Percentiles rank a stretch among this genome's conserved stretches.
phyloP scores from a whole-genome alignment of 2,113 vertebrate genomes.

The Mola mola region DNA sequence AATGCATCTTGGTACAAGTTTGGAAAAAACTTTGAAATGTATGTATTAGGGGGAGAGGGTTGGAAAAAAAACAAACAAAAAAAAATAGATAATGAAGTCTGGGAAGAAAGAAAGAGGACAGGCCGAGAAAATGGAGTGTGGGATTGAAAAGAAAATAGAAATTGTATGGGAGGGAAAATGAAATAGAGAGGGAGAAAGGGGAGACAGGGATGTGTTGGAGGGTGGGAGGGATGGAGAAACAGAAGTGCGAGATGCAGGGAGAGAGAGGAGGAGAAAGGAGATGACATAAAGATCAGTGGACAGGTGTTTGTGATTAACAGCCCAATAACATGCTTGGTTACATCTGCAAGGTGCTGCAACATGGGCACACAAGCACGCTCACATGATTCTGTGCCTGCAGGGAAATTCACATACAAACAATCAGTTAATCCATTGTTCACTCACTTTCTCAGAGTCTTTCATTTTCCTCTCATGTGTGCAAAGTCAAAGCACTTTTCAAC shows the following conservation, averaged over 20 bases:
- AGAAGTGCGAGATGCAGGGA: neutral
- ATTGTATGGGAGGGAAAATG: conserved; percentile 31
- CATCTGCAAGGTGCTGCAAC: neutral
- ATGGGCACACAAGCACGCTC: neutral
- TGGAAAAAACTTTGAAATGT: conserved; percentile 30
- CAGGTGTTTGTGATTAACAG: conserved; percentile 57
- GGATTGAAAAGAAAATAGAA: conserved; percentile 56
- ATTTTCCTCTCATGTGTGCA: too few relatives aligned
- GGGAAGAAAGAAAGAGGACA: conserved; percentile 35
- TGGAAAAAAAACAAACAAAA: neutral
- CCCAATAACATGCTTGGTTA: conserved; percentile 54
- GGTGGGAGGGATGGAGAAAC: conserved; percentile 19
- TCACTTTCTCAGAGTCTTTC: too few relatives aligned
- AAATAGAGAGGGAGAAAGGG: conserved; percentile 38
- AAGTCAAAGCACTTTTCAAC: too few relatives aligned
- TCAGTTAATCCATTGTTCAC: neutral
- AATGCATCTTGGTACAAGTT: conserved; percentile 19
- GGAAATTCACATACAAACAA: neutral
- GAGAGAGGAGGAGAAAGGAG: conserved; percentile 22
- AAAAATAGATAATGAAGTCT: conserved; percentile 53
- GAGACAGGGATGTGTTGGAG: conserved; percentile 35
- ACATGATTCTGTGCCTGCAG: neutral
- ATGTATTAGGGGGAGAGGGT: neutral
- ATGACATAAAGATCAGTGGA: conserved; percentile 55
- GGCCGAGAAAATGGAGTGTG: conserved; percentile 51